phyloP scores from a whole-genome alignment of 2,888 invertebrate species.

The Pyrocoelia pectoralis region DNA sequence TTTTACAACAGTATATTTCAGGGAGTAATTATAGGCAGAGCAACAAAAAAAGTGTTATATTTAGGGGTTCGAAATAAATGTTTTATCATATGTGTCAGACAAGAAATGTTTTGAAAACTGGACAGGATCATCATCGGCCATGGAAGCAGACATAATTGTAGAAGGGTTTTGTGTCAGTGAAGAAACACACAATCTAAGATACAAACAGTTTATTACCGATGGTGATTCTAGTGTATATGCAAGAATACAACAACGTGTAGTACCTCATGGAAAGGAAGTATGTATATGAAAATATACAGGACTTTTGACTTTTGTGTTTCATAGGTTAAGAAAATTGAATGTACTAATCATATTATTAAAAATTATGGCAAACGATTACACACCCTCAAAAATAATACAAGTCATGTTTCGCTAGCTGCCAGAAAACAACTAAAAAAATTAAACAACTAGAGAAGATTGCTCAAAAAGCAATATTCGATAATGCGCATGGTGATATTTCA shows the following conservation, averaged over 20 bases:
- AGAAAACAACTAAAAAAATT: background rate
- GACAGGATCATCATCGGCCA: background rate
- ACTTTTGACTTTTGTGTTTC: background rate
- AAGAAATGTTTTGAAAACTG: slow-evolving; percentile 13
- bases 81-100: slow-evolving; percentile 5
- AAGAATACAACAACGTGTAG: slow-evolving; percentile 8
- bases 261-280: background rate
- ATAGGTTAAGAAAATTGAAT: slow-evolving; percentile 12
- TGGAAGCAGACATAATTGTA: slow-evolving; percentile 11
- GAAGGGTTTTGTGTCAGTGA: background rate
- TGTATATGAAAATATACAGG: background rate
- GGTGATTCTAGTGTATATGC: slow-evolving; percentile 1
- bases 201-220: slow-evolving; percentile 15
- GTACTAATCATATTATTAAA: slow-evolving; percentile 13
- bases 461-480: slow-evolving; percentile 3
- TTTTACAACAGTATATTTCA: background rate
- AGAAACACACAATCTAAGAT: background rate
- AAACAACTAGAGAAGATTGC: background rate
- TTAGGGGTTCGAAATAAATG: background rate
- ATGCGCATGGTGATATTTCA: background rate
- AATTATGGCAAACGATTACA: slow-evolving; percentile 12
- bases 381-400: slow-evolving; percentile 7
- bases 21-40: background rate
- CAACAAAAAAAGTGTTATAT: background rate
- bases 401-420: background rate